Evolutionary conservation across 1,140 invertebrate genomes (phyloP).

Genomic region (Rhagoletis zephyria): DNA sequence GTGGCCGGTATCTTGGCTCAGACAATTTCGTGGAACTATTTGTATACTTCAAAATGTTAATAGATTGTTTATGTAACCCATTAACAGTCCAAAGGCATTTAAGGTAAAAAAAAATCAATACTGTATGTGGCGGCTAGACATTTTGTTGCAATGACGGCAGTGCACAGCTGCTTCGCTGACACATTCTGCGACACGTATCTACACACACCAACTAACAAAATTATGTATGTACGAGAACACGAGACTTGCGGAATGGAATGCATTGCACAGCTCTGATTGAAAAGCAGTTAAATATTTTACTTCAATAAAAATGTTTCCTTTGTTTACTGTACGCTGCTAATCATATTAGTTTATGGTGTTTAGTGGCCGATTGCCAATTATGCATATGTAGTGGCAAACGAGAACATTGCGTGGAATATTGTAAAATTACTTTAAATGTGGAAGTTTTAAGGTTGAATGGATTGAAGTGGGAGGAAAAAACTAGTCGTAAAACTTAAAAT

Average conservation of each 20-base stretch:
- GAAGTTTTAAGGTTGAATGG: too few relatives aligned
- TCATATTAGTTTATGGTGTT: too few relatives aligned
- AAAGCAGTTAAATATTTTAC: not conserved
- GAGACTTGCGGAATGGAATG: not conserved
- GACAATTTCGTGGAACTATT: not conserved
- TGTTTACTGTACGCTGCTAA: not conserved
- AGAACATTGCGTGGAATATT: too few relatives aligned
- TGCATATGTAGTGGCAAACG: too few relatives aligned
- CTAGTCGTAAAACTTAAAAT: too few relatives aligned
- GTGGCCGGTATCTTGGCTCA: not conserved
- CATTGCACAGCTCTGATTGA: slow-evolving; percentile 6
- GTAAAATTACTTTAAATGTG: too few relatives aligned
- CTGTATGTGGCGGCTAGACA: slow-evolving; percentile 17
- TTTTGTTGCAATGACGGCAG: slow-evolving; percentile 47
- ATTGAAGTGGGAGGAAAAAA: too few relatives aligned
- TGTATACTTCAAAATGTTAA: not conserved
- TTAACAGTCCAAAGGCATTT: not conserved
- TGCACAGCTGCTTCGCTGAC: slow-evolving; percentile 3
- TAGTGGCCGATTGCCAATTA: too few relatives aligned
- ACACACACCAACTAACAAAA: not conserved
- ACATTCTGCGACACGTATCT: not conserved
- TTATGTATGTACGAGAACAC: slow-evolving; percentile 8
- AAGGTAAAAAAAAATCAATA: slow-evolving; percentile 43
- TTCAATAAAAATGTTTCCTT: slow-evolving; percentile 1
- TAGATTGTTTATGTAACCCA: slow-evolving; percentile 27